Conservation (phyloP, 2,888 invertebrate genomes). For the Coleophora flavipennella region DNA sequence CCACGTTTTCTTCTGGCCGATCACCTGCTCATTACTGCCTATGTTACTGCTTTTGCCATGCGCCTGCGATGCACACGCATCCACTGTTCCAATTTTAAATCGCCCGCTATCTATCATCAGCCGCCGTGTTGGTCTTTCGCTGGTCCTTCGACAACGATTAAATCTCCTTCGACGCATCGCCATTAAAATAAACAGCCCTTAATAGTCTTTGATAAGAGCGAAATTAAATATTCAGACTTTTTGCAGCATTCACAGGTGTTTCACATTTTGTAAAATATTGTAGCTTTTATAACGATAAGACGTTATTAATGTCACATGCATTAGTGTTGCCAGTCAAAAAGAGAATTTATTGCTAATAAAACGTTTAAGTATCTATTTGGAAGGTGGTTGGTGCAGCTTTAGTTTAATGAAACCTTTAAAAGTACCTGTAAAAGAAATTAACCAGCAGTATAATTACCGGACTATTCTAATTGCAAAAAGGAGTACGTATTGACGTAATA, state of each 20-base stretch:
- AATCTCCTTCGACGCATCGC: constrained; percentile 46
- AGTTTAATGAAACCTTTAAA: too few species aligned
- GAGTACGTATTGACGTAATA: too few species aligned
- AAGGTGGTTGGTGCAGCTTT: too few species aligned
- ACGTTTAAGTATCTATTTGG: neutral
- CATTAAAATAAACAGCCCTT: constrained; percentile 51
- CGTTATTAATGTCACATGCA: constrained; percentile 1
- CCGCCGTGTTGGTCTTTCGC: constrained; percentile 26
- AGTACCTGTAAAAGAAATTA: too few species aligned
- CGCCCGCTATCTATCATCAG: constrained; percentile 58
- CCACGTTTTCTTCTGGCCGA: constrained; percentile 22
- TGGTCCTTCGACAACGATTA: constrained; percentile 36
- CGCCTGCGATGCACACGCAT: constrained; percentile 41
- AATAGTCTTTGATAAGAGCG: constrained; percentile 44
- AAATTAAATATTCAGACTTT: constrained; percentile 29
- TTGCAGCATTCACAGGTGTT: constrained; percentile 29
- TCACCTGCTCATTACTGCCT: constrained; percentile 58
- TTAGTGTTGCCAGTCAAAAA: constrained; percentile 5
- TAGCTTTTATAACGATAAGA: constrained; percentile 9
- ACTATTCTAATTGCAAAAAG: too few species aligned
- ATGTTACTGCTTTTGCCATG: constrained; percentile 16
- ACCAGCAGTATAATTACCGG: too few species aligned
- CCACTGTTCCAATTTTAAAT: constrained; percentile 42
- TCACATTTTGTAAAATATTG: constrained; percentile 24
- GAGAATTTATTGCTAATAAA: constrained; percentile 2